phyloP scores from a whole-genome alignment of 2,113 vertebrate genomes.

The Anas platyrhynchos region DNA sequence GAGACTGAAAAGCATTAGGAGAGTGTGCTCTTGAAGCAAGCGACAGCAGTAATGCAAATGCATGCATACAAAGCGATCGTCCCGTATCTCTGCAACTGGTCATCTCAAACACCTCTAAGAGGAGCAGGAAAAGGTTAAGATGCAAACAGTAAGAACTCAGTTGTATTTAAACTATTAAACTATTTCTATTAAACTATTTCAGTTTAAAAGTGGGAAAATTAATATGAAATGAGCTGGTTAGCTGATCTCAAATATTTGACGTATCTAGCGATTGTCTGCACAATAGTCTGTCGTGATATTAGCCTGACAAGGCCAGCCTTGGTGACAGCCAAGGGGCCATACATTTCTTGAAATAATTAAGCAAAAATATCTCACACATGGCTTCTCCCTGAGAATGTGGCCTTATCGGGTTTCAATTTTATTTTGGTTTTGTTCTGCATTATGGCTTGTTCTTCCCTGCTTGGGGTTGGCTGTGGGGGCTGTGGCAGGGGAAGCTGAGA shows the following conservation, averaged over 20 bases:
- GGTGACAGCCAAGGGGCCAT: constrained; percentile 55
- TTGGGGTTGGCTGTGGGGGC: neutral
- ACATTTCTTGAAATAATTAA: constrained; percentile 70
- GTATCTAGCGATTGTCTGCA: neutral
- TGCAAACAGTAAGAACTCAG: neutral
- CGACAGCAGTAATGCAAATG: neutral
- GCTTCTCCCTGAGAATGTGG: constrained; percentile 63
- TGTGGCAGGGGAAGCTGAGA: neutral
- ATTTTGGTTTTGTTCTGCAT: constrained; percentile 50
- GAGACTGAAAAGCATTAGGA: neutral
- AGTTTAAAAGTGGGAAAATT: neutral
- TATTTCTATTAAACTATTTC: neutral
- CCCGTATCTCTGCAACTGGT: neutral
- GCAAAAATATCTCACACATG: constrained; percentile 67
- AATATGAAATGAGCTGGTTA: constrained; percentile 54
- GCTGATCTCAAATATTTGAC: constrained; percentile 20
- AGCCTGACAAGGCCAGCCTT: constrained; percentile 31
- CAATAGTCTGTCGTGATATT: neutral
- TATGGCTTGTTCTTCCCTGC: constrained; percentile 9
- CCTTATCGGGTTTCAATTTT: constrained; percentile 61
- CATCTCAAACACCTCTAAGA: neutral
- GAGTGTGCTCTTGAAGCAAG: neutral
- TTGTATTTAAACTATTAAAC: too few species aligned
- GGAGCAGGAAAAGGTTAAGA: neutral
- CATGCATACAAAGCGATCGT: neutral